Evolutionary conservation across 2,113 vertebrate species (phyloP), one percentile per base, ranked within the genome.

Genomic region (Cettia cetti): DNA sequence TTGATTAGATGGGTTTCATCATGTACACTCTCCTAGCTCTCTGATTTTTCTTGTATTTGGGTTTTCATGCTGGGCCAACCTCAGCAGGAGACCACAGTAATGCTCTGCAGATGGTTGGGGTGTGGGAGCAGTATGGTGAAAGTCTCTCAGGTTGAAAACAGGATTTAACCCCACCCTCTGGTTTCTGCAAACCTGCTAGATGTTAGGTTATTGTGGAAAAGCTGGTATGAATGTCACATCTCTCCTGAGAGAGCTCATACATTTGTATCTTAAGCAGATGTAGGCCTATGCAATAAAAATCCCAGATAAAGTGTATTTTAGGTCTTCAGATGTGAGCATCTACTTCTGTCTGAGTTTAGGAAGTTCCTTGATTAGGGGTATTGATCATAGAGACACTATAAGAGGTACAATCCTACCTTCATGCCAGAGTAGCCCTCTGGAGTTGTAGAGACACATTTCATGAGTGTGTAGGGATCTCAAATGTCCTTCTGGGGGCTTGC

Each of bases 361-460:
- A 52, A 45, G 28, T 54, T 53, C 14, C 52, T 63, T 0, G 0
- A 0, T 63, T 63, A 40, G 0, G 8, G 11, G 16, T 13, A 12
- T 9, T 37, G 70, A 44, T 79, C 4, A 49, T 35, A 42, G 44
- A 54, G 40, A n/a, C 22, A 37, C 11, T 27, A 6, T 52, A 49
- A 86, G 45, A 61, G 24, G 16, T 70, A 11, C 37, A 49, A 14
- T 69, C 31, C 37, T 42, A 28, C n/a, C 9, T 49, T 80, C 27
- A 9, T 39, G 68, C 47, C 28, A 49, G 7, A 80, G 40, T n/a
- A 49, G 21, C 31, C 27, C 28, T 74, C 54, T 65, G 60, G 20
- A 64, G 28, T 37, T 69, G 19, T 7, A n/a, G 30, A 74, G n/a
- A 52, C 0, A 0, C 16, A 3, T 69, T 89, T 83, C 35, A 19